Conservation (phyloP, 2,797 vertebrate species). For the Poecilia velifera region DNA sequence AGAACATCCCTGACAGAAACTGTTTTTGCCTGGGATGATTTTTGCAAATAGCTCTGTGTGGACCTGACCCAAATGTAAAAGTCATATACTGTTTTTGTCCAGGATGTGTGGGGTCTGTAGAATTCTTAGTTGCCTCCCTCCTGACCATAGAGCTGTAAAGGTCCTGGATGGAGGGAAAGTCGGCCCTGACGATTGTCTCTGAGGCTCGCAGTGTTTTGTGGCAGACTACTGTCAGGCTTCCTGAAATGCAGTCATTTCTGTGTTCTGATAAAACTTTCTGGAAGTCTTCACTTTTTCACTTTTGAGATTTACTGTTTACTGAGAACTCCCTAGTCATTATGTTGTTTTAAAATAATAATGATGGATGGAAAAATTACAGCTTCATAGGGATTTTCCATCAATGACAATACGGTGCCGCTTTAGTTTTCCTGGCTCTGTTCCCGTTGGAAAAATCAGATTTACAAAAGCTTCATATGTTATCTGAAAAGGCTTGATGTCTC, state of each 20-base stretch:
- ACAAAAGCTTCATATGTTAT: neutral
- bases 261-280: neutral
- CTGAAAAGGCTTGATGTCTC: neutral
- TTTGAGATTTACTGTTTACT: neutral
- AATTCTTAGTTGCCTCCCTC: neutral
- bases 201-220: neutral
- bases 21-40: neutral
- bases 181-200: neutral
- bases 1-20: neutral
- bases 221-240: neutral
- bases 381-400: neutral
- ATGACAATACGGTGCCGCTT: neutral
- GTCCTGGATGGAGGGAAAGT: neutral
- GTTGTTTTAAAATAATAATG: neutral
- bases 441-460: neutral
- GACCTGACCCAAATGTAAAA: neutral
- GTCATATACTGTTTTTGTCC: neutral
- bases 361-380: neutral
- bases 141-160: neutral
- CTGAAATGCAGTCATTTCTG: neutral
- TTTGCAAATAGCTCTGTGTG: neutral
- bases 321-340: neutral
- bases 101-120: neutral
- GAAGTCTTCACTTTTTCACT: neutral
- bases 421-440: neutral